Evolutionary conservation across 2,888 invertebrate species (phyloP).

Genomic region (Hylaea fasciaria): DNA sequence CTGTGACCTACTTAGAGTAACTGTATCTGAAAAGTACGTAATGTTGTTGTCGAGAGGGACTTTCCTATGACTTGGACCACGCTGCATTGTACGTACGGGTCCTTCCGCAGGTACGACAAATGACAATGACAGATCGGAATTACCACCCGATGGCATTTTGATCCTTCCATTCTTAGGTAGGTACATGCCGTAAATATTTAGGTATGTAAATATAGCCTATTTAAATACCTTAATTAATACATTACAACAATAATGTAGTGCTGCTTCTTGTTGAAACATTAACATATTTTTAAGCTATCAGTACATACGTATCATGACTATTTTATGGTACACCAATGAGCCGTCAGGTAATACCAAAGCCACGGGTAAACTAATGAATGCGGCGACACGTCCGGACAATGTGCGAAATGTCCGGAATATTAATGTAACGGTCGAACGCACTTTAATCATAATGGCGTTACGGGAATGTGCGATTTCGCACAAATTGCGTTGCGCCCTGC

Average conservation of each 20-base stretch:
- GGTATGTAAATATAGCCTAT: neutral
- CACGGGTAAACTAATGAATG: constrained; percentile 12
- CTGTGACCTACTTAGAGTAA: too few relatives aligned
- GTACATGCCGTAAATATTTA: neutral
- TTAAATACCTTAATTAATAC: too few relatives aligned
- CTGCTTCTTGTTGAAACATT: too few relatives aligned
- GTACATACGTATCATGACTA: neutral
- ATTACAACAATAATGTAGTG: too few relatives aligned
- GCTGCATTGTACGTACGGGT: neutral
- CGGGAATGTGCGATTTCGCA: constrained; percentile 29
- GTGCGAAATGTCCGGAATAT: constrained; percentile 50
- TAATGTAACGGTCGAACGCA: constrained; percentile 42
- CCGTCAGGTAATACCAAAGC: constrained; percentile 8
- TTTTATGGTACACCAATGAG: neutral
- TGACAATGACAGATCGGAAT: constrained; percentile 41
- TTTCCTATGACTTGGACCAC: constrained; percentile 19
- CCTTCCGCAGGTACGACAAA: constrained; percentile 6
- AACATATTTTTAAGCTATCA: too few relatives aligned
- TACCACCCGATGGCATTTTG: constrained; percentile 35
- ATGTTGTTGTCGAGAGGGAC: neutral
- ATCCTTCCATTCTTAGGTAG: constrained; percentile 10
- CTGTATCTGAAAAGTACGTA: too few relatives aligned
- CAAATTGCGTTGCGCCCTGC: constrained; percentile 17
- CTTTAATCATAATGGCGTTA: constrained; percentile 44
- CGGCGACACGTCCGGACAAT: constrained; percentile 42